Conservation (phyloP, 2,797 vertebrate species). For the Diplodus puntazzo region DNA sequence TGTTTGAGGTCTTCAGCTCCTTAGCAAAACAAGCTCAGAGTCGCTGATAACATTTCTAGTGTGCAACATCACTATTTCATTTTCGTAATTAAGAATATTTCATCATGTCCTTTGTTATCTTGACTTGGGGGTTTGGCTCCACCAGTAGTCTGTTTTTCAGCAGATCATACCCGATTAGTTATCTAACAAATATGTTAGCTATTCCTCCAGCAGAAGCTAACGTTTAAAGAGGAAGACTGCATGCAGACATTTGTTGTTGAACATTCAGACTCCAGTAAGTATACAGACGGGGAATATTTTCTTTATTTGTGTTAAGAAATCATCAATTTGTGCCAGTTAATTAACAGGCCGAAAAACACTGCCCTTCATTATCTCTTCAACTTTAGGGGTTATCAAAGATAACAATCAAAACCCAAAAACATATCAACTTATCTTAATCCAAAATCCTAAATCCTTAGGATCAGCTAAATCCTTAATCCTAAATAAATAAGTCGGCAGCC, state of each 20-base stretch:
- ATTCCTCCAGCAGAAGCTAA: not conserved
- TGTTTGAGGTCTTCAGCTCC: not conserved
- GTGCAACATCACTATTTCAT: not conserved
- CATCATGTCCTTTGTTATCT: not conserved
- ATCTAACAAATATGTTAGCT: not conserved
- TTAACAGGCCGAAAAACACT: not conserved
- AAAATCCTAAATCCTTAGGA: no score
- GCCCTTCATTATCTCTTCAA: not conserved
- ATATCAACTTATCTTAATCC: not conserved
- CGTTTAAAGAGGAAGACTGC: not conserved
- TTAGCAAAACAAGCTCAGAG: slow-evolving; percentile 3
- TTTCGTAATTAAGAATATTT: not conserved
- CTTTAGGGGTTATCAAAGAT: not conserved
- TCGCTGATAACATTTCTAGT: slow-evolving; percentile 13
- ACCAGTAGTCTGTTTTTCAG: not conserved
- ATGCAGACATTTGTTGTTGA: slow-evolving; percentile 19
- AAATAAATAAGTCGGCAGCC: not conserved
- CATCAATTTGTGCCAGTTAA: slow-evolving; percentile 2
- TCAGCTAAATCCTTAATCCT: no score
- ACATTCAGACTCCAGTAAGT: slow-evolving; percentile 11
- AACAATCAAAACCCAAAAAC: not conserved
- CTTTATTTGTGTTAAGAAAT: not conserved
- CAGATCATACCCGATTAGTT: not conserved
- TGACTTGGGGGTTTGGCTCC: not conserved
- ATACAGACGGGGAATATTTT: slow-evolving; percentile 2